Evolutionary conservation across 2,797 vertebrate genomes (phyloP).

Genomic region (Gallirallus australis): DNA sequence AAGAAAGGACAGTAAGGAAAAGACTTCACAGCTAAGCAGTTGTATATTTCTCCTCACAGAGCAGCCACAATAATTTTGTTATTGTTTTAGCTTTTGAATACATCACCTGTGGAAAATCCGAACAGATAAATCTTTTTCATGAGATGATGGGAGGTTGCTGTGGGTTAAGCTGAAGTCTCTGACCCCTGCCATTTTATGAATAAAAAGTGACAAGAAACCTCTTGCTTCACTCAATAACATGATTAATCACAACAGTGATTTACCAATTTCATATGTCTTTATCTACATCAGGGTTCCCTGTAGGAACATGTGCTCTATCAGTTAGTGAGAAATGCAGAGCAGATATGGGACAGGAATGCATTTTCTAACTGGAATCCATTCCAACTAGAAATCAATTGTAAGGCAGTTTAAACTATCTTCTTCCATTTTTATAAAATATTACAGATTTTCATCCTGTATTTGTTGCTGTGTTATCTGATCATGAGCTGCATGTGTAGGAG

Average conservation of each 20-base stretch:
- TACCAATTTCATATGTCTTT: slow-evolving; percentile 27
- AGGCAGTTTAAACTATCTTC: neutral
- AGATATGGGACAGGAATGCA: neutral
- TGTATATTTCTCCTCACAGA: neutral
- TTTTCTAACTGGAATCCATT: neutral
- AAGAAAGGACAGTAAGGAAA: neutral
- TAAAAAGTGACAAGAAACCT: slow-evolving; percentile 28
- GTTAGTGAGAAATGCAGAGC: neutral
- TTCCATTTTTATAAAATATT: neutral
- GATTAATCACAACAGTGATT: slow-evolving; percentile 19
- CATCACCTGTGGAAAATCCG: neutral
- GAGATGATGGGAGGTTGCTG: accelerated
- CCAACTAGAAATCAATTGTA: neutral
- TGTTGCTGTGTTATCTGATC: neutral
- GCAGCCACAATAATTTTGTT: neutral
- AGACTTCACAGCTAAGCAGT: neutral
- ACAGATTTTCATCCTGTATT: neutral
- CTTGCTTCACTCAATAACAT: slow-evolving; percentile 6
- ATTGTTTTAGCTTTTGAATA: neutral
- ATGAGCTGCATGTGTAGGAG: neutral
- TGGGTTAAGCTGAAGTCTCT: neutral
- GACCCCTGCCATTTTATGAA: neutral
- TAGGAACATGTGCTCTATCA: neutral
- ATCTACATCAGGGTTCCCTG: neutral
- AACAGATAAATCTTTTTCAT: neutral